Conservation (phyloP, 37 sponge, comb jelly and placozoan genomes). For the Theonella swinhoei region DNA sequence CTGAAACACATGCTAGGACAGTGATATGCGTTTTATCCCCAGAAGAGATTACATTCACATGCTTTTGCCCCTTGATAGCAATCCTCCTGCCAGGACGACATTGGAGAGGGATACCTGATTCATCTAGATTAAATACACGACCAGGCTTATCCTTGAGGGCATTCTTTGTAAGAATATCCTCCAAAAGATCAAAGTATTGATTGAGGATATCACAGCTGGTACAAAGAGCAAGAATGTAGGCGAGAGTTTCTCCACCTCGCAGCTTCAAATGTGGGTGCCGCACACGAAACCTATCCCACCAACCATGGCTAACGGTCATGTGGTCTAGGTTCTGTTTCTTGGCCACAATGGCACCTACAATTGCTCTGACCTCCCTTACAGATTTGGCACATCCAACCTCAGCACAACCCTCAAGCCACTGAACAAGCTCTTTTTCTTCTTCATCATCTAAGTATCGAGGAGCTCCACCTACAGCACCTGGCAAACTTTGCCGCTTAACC, state of each 20-base stretch:
- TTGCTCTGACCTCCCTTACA: slow-evolving; percentile 27
- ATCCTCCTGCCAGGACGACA: slow-evolving; percentile 18
- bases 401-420: slow-evolving; percentile 40
- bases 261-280: slow-evolving; percentile 25
- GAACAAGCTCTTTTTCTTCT: slow-evolving; percentile 31
- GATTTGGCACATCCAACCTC: slow-evolving; percentile 52
- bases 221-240: slow-evolving; percentile 13
- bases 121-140: slow-evolving; percentile 52
- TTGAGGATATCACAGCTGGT: slow-evolving; percentile 11
- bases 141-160: slow-evolving; percentile 17
- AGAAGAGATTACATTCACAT: slow-evolving; percentile 19
- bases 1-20: slow-evolving; percentile 57
- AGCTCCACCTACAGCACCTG: slow-evolving; percentile 3
- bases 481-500: slow-evolving; percentile 12
- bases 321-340: slow-evolving; percentile 4
- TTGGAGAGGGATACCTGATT: slow-evolving; percentile 47
- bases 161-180: slow-evolving; percentile 22
- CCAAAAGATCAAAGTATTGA: slow-evolving; percentile 43
- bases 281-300: slow-evolving; percentile 43
- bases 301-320: slow-evolving; percentile 26
- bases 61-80: slow-evolving; percentile 31
- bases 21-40: slow-evolving; percentile 50
- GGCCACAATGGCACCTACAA: slow-evolving; percentile 27
- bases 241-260: slow-evolving; percentile 15
- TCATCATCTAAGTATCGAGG: slow-evolving; percentile 28